Conservation (phyloP, 37 sponge, comb jelly and placozoan genomes). For the Cliona cf. orientalis region DNA sequence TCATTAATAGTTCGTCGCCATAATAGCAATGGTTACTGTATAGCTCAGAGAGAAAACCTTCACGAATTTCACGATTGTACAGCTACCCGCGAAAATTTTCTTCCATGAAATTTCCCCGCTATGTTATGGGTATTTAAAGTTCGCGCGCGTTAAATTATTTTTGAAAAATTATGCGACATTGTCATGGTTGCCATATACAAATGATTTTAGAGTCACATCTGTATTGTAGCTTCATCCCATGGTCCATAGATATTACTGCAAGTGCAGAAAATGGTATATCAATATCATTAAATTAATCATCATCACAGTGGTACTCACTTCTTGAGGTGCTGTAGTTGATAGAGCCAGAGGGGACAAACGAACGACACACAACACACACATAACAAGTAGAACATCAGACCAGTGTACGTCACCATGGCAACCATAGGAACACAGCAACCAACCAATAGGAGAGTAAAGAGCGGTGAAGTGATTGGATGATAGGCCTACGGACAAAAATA, state of each 20-base stretch:
- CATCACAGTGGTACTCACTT: conserved; percentile 42
- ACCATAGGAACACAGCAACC: not conserved
- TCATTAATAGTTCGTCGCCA: too few relatives aligned
- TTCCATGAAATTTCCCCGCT: too few relatives aligned
- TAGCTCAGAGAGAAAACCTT: too few relatives aligned
- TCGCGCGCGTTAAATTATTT: too few relatives aligned
- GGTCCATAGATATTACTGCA: conserved; percentile 84
- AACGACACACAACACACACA: conserved; percentile 27
- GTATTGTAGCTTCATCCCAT: conserved; percentile 88
- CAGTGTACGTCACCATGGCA: conserved; percentile 6
- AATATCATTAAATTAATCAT: not conserved
- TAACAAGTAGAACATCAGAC: conserved; percentile 41
- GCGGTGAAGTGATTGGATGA: not conserved
- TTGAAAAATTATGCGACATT: too few relatives aligned
- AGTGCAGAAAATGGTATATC: too few relatives aligned
- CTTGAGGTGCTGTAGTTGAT: conserved; percentile 61
- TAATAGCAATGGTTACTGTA: too few relatives aligned
- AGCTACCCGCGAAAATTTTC: too few relatives aligned
- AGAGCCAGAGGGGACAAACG: conserved; percentile 60
- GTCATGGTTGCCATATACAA: too few relatives aligned
- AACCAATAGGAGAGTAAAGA: not conserved
- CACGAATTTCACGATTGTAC: too few relatives aligned
- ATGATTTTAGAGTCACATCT: too few relatives aligned
- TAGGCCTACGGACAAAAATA: not conserved
- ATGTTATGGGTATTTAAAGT: too few relatives aligned